Percentiles rank a stretch among this genome's conserved stretches.
These are phyloP conservation scores for Crematogaster levior DNA, from an alignment of 2,888 invertebrate genomes.

Conservation along the genomic window DNA sequence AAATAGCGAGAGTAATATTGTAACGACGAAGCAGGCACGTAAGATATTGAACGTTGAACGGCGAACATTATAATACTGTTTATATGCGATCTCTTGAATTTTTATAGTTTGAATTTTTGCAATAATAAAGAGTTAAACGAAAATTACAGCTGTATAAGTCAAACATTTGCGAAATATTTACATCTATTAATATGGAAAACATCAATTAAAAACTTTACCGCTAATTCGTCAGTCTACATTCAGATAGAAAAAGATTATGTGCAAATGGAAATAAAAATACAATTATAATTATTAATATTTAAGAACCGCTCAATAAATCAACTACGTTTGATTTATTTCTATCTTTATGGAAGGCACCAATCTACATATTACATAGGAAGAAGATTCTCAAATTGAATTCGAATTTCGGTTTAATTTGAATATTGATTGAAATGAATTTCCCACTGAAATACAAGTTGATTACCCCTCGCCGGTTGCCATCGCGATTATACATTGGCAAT, in stretches of 20 bases:
- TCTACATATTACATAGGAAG: too few species aligned
- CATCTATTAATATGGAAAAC: background rate
- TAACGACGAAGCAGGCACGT: background rate
- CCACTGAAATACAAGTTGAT: background rate
- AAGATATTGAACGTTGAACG: background rate
- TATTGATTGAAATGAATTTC: background rate
- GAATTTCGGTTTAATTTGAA: background rate
- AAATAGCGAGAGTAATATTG: background rate
- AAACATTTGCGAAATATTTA: background rate
- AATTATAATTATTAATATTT: background rate
- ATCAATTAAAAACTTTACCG: background rate
- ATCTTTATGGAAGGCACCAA: background rate
- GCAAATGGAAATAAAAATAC: background rate
- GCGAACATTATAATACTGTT: background rate
- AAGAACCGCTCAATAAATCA: background rate
- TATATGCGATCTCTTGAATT: background rate
- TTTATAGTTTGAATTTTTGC: background rate
- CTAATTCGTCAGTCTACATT: background rate
- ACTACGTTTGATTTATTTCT: background rate
- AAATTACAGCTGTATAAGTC: background rate
- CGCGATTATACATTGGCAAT: background rate
- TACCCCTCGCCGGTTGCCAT: background rate
- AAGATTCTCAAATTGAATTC: too few species aligned
- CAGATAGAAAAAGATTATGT: background rate
- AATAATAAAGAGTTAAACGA: background rate